Base-by-base conservation (phyloP, 2,888 invertebrate genomes). In the Globia sparganii region DNA sequence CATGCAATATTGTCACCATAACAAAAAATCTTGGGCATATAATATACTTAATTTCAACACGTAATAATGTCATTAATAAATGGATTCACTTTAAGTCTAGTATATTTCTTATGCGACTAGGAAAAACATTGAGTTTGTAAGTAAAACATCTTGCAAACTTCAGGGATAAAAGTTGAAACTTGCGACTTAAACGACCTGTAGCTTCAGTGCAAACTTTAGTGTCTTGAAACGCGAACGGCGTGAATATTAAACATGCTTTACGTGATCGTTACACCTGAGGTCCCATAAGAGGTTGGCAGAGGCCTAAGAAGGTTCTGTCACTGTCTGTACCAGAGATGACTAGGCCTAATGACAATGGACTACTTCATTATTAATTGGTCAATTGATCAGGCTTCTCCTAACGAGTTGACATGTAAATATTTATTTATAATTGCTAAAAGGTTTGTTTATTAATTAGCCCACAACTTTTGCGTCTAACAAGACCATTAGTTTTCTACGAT, bases 131-230 rank as follows among this genome's bases (percentile, higher is more conserved):
- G 40, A 71, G 64, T 78, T 86, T 64, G 9, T 67, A 83, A 77
- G 18, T 59, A 83, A 72, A 40, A 37, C 80, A 69, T 74, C 61
- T 74, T 62, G 25, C 11, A 65, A 78, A 78, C n/a, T 77, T 70
- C 18, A 71, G 13, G n/a, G 46, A 73, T 83, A 37, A 70, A 72
- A 70, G 64, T 64, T 73, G 37, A 53, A 83, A 83, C 87, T 83
- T 87, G 46, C 61, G 46, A 86, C 83, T 83, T 49, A 34, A 61
- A 43, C 65, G 53, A 78, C 84, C 73, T 83, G 83, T 86, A 66
- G 83, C 84, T 74, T 79, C 74, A 18, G 59, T 56, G 37, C 25
- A 56, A 56, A 83, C 61, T 83, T 86, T 15, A 61, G 71, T 72
- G 58, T 62, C 87, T 69, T 83, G 65, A 67, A 83, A 83, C 53